Base-by-base conservation (phyloP, 2,113 vertebrate species). In the Hystrix cristata region DNA sequence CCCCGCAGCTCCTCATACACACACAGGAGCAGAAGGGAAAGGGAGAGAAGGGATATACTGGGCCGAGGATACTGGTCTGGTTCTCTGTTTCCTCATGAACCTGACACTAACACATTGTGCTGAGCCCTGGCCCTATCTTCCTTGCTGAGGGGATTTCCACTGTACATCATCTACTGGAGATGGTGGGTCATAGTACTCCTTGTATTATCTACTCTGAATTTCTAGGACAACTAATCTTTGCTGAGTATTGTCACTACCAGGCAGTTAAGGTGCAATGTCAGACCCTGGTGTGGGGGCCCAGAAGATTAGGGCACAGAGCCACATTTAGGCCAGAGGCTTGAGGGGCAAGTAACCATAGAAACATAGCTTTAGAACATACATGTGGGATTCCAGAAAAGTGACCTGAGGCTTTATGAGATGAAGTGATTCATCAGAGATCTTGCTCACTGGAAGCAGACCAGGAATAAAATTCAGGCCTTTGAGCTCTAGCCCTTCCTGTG, bases 331-430 rank as follows among this genome's bases (percentile, higher is more conserved):
- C 21, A 46, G 72, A 53, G 48, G 29, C 10, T 38, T 23, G 18
- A 78, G 31, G 71, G 59, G 7, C 60, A 78, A 57, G 19, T 60
- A 78, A 53, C 48, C 23, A 57, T 31, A 43, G 82, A 89, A 60
- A 9, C 19, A 62, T 4, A 71, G 53, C n/a, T 64, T 92, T 87
- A 57, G 60, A 79, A 53, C 16, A 65, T 9, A 31, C 46, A 8
- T 69, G 38, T 95, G 82, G 53, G 55, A 67, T 67, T 97, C 59
- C 64, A 78, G 34, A 62, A 25, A 29, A 69, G 59, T 43, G 9
- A 71, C 25, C 27, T 15, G 67, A 84, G 0, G 2, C 31, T 15
- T 65, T 0, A 0, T 25, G 55, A 80, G 64, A 59, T 27, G 46
- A 46, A 80, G 21, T 25, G 27, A 3, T 43, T 93, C 55, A 38